Evolutionary conservation across 2,888 invertebrate species (phyloP).

Genomic region (Scaptomyza flava): DNA sequence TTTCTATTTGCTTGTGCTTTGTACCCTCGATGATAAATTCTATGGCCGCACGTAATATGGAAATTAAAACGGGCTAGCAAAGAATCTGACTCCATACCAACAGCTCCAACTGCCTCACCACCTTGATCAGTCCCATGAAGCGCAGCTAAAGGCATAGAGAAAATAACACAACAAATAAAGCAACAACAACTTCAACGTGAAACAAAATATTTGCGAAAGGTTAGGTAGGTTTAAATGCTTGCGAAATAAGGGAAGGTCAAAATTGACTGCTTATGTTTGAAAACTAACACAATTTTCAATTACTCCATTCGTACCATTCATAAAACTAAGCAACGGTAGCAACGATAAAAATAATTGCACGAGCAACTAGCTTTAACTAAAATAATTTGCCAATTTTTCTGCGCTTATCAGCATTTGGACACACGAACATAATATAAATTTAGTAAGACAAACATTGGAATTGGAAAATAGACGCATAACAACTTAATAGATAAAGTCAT

Average conservation of each 20-base stretch:
- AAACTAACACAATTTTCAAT: not conserved
- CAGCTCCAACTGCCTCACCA: not conserved
- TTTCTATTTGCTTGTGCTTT: no score
- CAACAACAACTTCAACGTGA: no score
- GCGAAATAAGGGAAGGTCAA: not conserved
- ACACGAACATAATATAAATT: constrained; percentile 3
- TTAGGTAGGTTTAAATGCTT: no score
- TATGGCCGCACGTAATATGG: constrained; percentile 77
- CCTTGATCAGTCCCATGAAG: not conserved
- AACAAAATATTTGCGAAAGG: no score
- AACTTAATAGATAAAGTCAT: constrained; percentile 51
- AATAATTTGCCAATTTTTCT: no score
- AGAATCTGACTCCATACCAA: not conserved
- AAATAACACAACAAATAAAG: constrained; percentile 24
- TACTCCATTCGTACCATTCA: not conserved
- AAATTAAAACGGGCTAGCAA: constrained; percentile 64
- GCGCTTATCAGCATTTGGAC: constrained; percentile 41
- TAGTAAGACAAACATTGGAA: not conserved
- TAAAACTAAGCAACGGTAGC: not conserved
- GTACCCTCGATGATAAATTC: constrained; percentile 73
- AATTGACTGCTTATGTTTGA: not conserved
- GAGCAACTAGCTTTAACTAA: no score
- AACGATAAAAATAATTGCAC: not conserved
- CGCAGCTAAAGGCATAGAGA: not conserved
- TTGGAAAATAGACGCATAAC: constrained; percentile 39